phyloP scores from a whole-genome alignment of 2,113 vertebrate genomes.

The Anser cygnoides region DNA sequence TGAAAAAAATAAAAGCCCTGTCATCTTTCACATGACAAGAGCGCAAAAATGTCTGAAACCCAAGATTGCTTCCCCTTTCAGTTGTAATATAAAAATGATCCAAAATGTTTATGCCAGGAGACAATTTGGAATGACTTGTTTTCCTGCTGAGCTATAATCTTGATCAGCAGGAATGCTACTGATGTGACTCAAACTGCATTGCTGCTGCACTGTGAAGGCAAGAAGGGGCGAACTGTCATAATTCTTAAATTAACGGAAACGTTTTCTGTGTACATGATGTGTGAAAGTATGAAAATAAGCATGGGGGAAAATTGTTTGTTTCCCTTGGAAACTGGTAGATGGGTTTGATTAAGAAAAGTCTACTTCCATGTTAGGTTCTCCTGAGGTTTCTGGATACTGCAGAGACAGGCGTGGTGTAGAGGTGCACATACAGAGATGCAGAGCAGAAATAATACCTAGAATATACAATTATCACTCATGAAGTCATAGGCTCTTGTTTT shows the following conservation, averaged over 20 bases:
- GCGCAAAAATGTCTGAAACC: conserved; percentile 39
- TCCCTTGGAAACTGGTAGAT: conserved; percentile 16
- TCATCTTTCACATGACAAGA: conserved; percentile 30
- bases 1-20: conserved; percentile 44
- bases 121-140: conserved; percentile 68
- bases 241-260: conserved; percentile 50
- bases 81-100: conserved; percentile 44
- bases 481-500: not conserved
- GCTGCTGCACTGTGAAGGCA: conserved; percentile 35
- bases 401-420: not conserved
- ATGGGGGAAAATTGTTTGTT: not conserved
- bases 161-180: conserved; percentile 58
- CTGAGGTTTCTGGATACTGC: not conserved
- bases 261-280: not conserved
- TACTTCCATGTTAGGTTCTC: not conserved
- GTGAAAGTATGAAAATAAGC: conserved; percentile 22
- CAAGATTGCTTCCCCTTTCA: conserved; percentile 5
- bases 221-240: conserved; percentile 36
- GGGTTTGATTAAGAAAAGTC: conserved; percentile 4
- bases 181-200: conserved; percentile 37
- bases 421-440: not conserved
- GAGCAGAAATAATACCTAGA: not conserved
- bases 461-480: not conserved
- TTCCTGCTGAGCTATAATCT: conserved; percentile 67
- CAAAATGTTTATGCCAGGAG: conserved; percentile 64